These are phyloP conservation scores for Leucoraja ocellata DNA, from an alignment of 2,797 vertebrate species.

Conservation along the genomic window DNA sequence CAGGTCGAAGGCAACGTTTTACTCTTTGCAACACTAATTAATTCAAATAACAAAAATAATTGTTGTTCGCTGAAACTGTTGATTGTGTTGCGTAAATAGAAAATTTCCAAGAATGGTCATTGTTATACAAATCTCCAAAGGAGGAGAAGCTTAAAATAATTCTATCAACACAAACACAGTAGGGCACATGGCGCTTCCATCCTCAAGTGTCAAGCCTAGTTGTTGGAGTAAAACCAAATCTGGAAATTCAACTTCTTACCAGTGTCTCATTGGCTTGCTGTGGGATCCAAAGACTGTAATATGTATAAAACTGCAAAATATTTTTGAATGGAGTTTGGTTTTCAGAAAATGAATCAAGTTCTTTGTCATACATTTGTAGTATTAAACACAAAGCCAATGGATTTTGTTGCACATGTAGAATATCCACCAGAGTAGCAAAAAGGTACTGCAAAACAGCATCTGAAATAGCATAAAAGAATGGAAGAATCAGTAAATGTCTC, in stretches of 20 bases:
- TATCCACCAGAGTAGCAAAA: conserved; percentile 67
- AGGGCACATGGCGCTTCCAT: background rate
- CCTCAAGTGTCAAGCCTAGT: background rate
- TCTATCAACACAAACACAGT: background rate
- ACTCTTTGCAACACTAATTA: no score
- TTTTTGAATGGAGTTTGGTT: conserved; percentile 49
- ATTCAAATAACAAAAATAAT: background rate
- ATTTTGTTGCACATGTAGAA: conserved; percentile 86
- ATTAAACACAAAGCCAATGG: conserved; percentile 80
- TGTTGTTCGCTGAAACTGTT: background rate
- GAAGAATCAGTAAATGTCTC: background rate
- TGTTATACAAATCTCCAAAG: background rate
- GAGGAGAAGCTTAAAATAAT: background rate
- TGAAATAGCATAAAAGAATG: conserved; percentile 43
- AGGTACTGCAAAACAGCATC: conserved; percentile 65
- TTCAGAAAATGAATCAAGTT: conserved; percentile 51
- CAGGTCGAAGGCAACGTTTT: no score
- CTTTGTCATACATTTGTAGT: conserved; percentile 77
- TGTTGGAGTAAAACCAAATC: background rate
- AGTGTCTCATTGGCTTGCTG: conserved; percentile 56
- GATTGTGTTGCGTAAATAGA: background rate
- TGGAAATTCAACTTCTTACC: conserved; percentile 55
- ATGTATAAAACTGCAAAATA: conserved; percentile 61
- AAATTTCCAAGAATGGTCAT: background rate
- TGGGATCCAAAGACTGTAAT: conserved; percentile 83